Evolutionary conservation across 2,888 invertebrate genomes (phyloP).

Genomic region (Trissolcus japonicus): DNA sequence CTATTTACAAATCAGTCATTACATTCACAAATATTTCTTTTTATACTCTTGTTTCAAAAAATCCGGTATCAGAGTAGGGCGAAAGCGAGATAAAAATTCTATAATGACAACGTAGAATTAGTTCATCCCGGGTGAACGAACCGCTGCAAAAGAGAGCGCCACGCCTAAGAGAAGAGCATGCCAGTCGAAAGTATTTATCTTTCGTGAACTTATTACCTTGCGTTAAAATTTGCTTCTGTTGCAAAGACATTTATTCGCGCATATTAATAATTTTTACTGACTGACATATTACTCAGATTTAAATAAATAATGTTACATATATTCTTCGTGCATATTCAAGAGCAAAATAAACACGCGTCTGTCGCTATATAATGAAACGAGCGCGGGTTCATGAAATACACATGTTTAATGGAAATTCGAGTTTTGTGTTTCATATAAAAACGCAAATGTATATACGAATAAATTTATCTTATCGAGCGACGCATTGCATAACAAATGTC

Average conservation of each 20-base stretch:
- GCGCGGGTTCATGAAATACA: conserved; percentile 33
- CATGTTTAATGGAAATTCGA: conserved; percentile 51
- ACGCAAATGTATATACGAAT: conserved; percentile 46
- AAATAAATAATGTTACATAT: conserved; percentile 3
- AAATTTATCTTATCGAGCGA: conserved; percentile 51
- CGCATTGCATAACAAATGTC: conserved; percentile 47
- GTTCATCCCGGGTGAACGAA: neutral
- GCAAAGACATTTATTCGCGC: conserved; percentile 32
- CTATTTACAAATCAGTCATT: conserved; percentile 47
- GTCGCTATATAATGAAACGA: conserved; percentile 29
- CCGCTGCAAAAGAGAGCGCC: neutral
- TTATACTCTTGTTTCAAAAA: conserved; percentile 7
- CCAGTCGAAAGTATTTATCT: conserved; percentile 23
- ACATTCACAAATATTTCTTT: conserved; percentile 26
- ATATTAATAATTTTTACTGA: conserved; percentile 27
- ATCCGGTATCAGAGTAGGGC: conserved; percentile 3
- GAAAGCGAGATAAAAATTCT: conserved; percentile 26
- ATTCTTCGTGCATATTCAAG: conserved; percentile 35
- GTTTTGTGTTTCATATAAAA: conserved; percentile 40
- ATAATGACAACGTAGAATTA: conserved; percentile 11
- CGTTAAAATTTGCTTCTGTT: conserved; percentile 16
- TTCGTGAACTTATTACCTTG: conserved; percentile 17
- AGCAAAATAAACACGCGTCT: conserved; percentile 23
- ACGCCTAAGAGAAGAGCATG: neutral
- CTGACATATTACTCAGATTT: conserved; percentile 22